Evolutionary conservation across 2,113 vertebrate genomes (phyloP), one percentile per base, ranked within the genome.

Genomic region (Pycnonotus jocosus): DNA sequence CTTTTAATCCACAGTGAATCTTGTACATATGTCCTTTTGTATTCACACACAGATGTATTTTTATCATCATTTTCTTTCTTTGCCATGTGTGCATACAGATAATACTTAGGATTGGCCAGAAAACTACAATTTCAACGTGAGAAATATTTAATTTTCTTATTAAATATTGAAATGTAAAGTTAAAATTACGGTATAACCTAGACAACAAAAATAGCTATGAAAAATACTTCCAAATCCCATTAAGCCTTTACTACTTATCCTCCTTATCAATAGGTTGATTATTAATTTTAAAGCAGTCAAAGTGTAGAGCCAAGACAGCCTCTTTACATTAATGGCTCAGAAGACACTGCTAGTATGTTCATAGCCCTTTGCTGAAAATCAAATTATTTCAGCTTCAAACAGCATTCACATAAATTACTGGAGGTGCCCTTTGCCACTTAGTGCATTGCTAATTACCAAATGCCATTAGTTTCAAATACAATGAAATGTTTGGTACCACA

Each of bases 391-490:
- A 65, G n/a, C 70, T 84, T 89, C 78, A 53, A 60, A 78, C 31
- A 84, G 37, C 45, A 48, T 92, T 84, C 66, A 58, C 61, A 48
- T 87, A 87, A 92, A 93, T 87, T 86, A 65, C 70, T 82, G 57
- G 23, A 69, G 44, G 24, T 92, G 83, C 61, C 91, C 86, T 96
- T 95, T 92, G 48, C 40, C 78, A 50, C 57, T 91, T 42, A 73
- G 77, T 82, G 73, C 70, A 76, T 57, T 2, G 8, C 83, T 69
- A 91, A 40, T 95, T 95, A 92, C 83, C 83, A 56, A 68, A 81
- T 53, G 66, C 61, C 89, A 87, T 96, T 93, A 57, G 40, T 81
- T 93, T 72, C 48, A 62, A 81, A 92, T 50, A 51, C 81, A 95
- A 47, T 68, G 13, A 92, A 95, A 92, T 79, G 54, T 68, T 92